phyloP scores from a whole-genome alignment of 2,797 vertebrate genomes.

The Myotis planiceps region DNA sequence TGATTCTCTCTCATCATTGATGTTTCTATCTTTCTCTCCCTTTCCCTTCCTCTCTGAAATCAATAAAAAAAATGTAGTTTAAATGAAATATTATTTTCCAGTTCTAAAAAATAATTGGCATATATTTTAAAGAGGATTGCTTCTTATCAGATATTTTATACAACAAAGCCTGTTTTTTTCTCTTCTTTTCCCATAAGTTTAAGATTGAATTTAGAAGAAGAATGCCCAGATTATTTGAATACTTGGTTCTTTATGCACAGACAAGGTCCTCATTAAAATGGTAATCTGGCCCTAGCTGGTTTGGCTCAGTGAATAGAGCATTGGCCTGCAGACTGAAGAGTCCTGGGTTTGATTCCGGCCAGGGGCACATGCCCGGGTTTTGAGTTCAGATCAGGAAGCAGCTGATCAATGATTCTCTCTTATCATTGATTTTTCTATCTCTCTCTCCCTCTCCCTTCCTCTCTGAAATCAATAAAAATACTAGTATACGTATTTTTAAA shows the following conservation, averaged over 20 bases:
- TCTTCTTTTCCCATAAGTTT: neutral
- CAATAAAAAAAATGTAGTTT: neutral
- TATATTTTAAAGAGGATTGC: neutral
- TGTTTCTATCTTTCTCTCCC: too few species aligned
- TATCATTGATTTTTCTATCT: too few species aligned
- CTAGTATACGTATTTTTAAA: neutral
- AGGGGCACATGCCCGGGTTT: too few species aligned
- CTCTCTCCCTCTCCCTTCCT: too few species aligned
- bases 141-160: neutral
- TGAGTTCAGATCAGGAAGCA: too few species aligned
- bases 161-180: neutral
- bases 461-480: too few species aligned
- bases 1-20: too few species aligned
- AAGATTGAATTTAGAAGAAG: conserved; percentile 39
- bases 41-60: too few species aligned
- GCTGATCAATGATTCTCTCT: too few species aligned
- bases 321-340: too few species aligned
- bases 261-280: conserved; percentile 36
- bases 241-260: neutral
- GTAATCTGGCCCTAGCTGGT: neutral
- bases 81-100: neutral
- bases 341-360: too few species aligned
- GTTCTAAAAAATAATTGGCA: neutral
- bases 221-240: neutral
- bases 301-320: too few species aligned